A percentile compares a stretch with the other conserved stretches of the same genome.
phyloP scores from a whole-genome alignment of 2,888 invertebrate species.

The Amorpha juglandis region DNA sequence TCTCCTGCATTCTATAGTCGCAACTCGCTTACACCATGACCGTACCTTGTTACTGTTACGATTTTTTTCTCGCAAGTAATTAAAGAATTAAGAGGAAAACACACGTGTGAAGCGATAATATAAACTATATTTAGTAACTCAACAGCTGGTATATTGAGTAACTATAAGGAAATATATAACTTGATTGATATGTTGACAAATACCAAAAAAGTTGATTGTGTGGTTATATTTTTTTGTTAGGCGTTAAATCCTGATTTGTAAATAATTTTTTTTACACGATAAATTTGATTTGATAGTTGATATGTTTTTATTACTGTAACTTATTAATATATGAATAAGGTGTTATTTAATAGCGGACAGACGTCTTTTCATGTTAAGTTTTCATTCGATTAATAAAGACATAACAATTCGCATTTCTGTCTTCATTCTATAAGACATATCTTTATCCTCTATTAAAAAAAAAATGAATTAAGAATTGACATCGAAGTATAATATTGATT shows the following conservation, averaged over 20 bases:
- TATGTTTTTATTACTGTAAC: no score
- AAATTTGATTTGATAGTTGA: no score
- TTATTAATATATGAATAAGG: no score
- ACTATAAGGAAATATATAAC: conserved; percentile 4
- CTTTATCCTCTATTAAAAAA: no score
- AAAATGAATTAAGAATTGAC: no score
- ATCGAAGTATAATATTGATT: no score
- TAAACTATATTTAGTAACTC: not conserved
- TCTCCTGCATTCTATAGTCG: not conserved
- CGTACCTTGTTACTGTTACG: conserved; percentile 31
- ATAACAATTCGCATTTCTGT: no score
- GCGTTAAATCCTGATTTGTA: conserved; percentile 14
- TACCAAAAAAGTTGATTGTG: not conserved
- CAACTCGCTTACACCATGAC: conserved; percentile 26
- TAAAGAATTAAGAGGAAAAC: conserved; percentile 34
- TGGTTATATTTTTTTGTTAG: not conserved
- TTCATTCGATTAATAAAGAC: no score
- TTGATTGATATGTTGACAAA: conserved; percentile 13
- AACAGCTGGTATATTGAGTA: not conserved
- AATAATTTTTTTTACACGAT: not conserved
- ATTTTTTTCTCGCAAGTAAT: conserved; percentile 36
- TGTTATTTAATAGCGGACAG: no score
- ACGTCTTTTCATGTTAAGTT: no score
- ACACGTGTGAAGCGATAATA: not conserved
- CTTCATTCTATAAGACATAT: no score